These are phyloP conservation scores for Ormyrus thymus DNA, from an alignment of 2,888 invertebrate genomes.

Conservation along the genomic window DNA sequence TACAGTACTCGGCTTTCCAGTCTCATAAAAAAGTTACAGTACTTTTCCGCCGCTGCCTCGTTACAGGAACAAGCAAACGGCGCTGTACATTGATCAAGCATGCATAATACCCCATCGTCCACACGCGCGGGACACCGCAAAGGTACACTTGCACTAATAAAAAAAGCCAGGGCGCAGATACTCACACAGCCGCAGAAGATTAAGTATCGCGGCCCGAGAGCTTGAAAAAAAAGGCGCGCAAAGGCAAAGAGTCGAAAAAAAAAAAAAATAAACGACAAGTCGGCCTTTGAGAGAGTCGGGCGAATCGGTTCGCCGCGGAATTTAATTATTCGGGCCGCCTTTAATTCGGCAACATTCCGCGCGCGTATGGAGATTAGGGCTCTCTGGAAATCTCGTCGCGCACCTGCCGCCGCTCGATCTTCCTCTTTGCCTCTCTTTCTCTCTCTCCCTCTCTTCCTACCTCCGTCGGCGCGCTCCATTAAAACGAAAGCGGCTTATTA, in stretches of 20 bases:
- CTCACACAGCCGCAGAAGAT: conserved; percentile 9
- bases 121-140: background rate
- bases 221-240: background rate
- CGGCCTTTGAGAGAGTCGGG: conserved; percentile 34
- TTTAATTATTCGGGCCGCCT: conserved; percentile 55
- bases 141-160: background rate
- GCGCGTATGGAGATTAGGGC: conserved; percentile 55
- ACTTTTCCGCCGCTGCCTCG: background rate
- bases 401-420: conserved; percentile 45
- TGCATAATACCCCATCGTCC: background rate
- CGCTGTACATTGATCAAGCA: conserved; percentile 8
- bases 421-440: background rate
- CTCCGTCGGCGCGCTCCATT: conserved; percentile 31
- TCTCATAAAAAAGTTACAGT: background rate
- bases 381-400: conserved; percentile 21
- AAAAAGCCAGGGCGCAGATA: background rate
- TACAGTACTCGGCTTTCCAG: background rate
- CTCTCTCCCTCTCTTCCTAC: background rate
- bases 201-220: conserved; percentile 17
- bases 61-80: conserved; percentile 20
- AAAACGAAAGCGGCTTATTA: conserved; percentile 54
- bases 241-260: conserved; percentile 11
- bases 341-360: conserved; percentile 56
- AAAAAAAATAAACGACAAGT: conserved; percentile 33
- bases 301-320: conserved; percentile 45